Evolutionary conservation across 2,797 vertebrate species (phyloP), one percentile per base, ranked within the genome.

Genomic region (Oreochromis grahami): DNA sequence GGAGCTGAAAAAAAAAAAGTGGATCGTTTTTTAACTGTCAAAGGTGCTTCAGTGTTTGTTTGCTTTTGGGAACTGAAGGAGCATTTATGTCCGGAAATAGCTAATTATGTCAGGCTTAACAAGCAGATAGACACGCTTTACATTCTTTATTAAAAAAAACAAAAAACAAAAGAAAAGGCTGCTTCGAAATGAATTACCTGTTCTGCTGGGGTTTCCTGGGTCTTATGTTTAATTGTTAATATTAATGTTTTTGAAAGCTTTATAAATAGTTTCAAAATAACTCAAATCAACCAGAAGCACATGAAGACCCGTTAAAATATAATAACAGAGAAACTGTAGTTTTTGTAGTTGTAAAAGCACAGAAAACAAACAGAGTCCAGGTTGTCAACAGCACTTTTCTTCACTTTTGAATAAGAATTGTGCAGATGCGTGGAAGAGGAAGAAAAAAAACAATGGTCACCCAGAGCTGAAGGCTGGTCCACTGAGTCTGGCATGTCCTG

Each of bases 401-500:
- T 81, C 51, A 60, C 86, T 90, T 83, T 50, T 79, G 43, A 91
- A 90, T 63, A 77, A 84, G 89, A 88, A 92, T 79, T 86, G 89
- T 88, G 88, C 88, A 87, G 83, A 88, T 85, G 87, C 36, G 76
- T 84, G 85, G 63, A 91, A 79, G 84, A 58, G 21, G 21, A 76
- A 70, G 80, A 43, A 32, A 17, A 5, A 81, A 68, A 86, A 92
- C 90, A 94, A 94, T 94, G 88, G 92, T 84, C 86, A 82, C 87
- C 80, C 68, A 83, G 86, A 86, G 91, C 89, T 91, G 2, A 77
- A 88, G 90, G 88, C 84, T 82, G 87, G 81, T 91, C 85, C 81
- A 29, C 50, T 1, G 89, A 89, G 87, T 82, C 24, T 84, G 93
- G 92, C 87, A 95, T 89, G 95, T 96, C 94, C 95, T 95, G 95